These are phyloP conservation scores for Triops cancriformis DNA, from an alignment of 1,140 invertebrate genomes.

Conservation along the genomic window DNA sequence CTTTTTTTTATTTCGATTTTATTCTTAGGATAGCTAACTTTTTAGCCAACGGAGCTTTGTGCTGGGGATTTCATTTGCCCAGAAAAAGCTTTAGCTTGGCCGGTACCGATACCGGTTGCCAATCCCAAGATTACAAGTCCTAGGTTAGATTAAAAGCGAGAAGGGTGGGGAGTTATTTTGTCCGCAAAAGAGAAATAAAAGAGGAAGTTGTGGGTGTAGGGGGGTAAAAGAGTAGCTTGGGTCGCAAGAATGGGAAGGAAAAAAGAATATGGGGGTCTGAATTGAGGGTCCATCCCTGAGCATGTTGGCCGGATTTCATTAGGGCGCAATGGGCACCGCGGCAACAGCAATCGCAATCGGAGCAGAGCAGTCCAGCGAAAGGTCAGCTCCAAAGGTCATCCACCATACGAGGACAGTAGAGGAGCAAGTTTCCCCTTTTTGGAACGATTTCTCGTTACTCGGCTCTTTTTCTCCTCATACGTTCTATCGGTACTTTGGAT, in stretches of 20 bases:
- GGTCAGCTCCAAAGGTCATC: not conserved
- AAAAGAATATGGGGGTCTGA: not conserved
- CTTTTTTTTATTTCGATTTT: too few species aligned
- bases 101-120: not conserved
- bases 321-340: not conserved
- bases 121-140: slow-evolving; percentile 6
- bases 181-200: slow-evolving; percentile 9
- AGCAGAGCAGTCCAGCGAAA: not conserved
- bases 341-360: slow-evolving; percentile 7
- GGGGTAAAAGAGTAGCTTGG: not conserved
- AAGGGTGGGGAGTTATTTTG: not conserved
- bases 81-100: not conserved
- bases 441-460: not conserved
- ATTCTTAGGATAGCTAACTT: too few species aligned
- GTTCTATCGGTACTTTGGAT: not conserved
- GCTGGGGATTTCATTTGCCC: not conserved
- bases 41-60: not conserved
- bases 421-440: not conserved
- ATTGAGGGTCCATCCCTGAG: slow-evolving; percentile 3
- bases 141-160: not conserved
- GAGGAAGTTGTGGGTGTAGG: not conserved
- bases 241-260: not conserved
- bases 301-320: slow-evolving; percentile 11
- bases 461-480: not conserved
- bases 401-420: not conserved